Evolutionary conservation across 2,797 vertebrate species (phyloP), one percentile per base, ranked within the genome.

Genomic region (Poeciliopsis paucimaculata): DNA sequence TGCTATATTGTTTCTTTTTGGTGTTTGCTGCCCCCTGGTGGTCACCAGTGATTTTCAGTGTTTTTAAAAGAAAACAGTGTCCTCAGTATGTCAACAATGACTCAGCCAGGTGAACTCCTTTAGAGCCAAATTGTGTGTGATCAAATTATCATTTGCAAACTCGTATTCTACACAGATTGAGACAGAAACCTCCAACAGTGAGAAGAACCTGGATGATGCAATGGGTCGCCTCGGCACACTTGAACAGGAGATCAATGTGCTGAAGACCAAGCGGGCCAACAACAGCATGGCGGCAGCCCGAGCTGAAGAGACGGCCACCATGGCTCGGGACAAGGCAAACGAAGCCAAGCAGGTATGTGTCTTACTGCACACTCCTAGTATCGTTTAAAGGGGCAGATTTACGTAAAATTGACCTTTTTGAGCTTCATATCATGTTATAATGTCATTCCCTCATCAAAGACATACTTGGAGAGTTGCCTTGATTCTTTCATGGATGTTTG

Each of bases 261-360:
- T 99, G 83, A 99, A 98, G 91, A 95, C 97, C 88, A 98, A 99
- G 89, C 93, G 96, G 1, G 98, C 97, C 79, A 97, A 96, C 86
- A 99, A 98, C 91, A 98, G 96, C 91, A 93, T 99, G 95, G 97
- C 96, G 1, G 97, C 97, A 0, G 96, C 97, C 0, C 96, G 96
- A 0, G 98, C 98, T 0, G 97, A 97, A 72, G 97, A 98, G 78
- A 97, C 96, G 0, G 98, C 98, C n/a, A 95, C 93, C 31, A 95
- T 90, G 41, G 98, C 98, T 0, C 95, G 95, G 76, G 95, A 96
- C 84, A 97, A 97, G 68, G 98, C 98, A 0, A 91, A 93, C 0
- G 98, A 98, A 89, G 98, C 98, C 87, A 98, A 98, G 89, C 96
- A 98, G 97, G 98, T 97, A 41, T 75, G 85, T 73, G 70, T 60